Base-by-base conservation (phyloP, 2,113 vertebrate species). In the Myiozetetes cayanensis region DNA sequence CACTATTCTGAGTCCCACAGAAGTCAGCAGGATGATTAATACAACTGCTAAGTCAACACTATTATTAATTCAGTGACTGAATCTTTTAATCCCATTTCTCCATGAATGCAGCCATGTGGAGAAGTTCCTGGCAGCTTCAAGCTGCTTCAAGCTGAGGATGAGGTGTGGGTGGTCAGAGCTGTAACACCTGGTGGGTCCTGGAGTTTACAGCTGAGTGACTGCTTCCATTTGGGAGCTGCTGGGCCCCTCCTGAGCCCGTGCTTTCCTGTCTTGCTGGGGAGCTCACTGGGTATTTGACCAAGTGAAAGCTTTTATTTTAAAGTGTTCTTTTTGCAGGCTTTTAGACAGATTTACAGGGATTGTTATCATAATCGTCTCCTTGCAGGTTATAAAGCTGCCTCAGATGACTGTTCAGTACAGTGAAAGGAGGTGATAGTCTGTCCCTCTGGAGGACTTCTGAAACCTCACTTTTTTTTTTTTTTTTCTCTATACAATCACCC, bases 161-260 rank as follows among this genome's bases (percentile, higher is more conserved):
- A 70, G 72, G 5, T 15, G 44, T 52, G 74, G 59, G 41, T 13
- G 47, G 73, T 71, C 55, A 20, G 77, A 75, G 73, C 61, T 71
- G 72, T 63, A 31, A 41, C 22, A 24, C 10, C 35, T 21, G 2
- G 49, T 31, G 44, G 53, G 43, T 63, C 10, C n/a, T 35, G 13
- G 6, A 49, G 39, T 20, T 77, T 43, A 14, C 12, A n/a, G 39
- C n/a, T 44, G 52, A 46, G 19, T 62, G 55, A 28, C 43, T 37
- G 59, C 31, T 5, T 65, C 43, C 10, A 12, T 52, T 41, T 52
- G 56, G 65, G 59, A 79, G 24, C 22, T 44, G 15, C 25, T 83
- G 0, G 1, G 15, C 0, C 2, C n/a, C 9, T 37, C 25, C 24
- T 10, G 10, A 63, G 13, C 2, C 0, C 39, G 6, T 55, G 33